Conservation (phyloP, 2,888 invertebrate species). For the Euproctis similis region DNA sequence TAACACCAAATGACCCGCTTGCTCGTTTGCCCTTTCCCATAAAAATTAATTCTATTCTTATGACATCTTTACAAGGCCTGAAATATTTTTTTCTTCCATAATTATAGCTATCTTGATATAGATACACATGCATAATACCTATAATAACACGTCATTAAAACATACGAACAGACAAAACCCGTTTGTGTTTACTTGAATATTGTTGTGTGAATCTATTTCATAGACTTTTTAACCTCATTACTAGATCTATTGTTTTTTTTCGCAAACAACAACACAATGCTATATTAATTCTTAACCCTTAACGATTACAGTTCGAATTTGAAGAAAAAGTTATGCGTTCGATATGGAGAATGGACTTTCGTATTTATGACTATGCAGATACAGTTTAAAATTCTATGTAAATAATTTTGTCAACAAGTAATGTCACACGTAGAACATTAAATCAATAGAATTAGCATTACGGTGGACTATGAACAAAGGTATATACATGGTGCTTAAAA, state of each 20-base stretch:
- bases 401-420: neutral
- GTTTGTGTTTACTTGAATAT: slow-evolving; percentile 7
- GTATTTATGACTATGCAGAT: neutral
- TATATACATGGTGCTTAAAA: too few relatives aligned
- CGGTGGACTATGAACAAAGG: too few relatives aligned
- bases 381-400: slow-evolving; percentile 1
- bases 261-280: slow-evolving; percentile 7
- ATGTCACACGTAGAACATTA: too few relatives aligned
- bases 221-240: slow-evolving; percentile 19
- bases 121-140: neutral
- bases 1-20: too few relatives aligned
- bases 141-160: neutral
- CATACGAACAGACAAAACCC: neutral
- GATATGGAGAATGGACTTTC: slow-evolving; percentile 1
- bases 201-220: slow-evolving; percentile 24
- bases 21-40: too few relatives aligned
- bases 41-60: too few relatives aligned
- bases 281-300: neutral
- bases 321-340: neutral
- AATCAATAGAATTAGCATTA: too few relatives aligned
- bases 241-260: slow-evolving; percentile 20
- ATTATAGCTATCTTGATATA: slow-evolving; percentile 1
- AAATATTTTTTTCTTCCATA: neutral
- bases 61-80: slow-evolving; percentile 5
- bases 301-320: neutral